Base-by-base conservation (phyloP, 2,888 invertebrate species). In the Ypsolopha scabrella region DNA sequence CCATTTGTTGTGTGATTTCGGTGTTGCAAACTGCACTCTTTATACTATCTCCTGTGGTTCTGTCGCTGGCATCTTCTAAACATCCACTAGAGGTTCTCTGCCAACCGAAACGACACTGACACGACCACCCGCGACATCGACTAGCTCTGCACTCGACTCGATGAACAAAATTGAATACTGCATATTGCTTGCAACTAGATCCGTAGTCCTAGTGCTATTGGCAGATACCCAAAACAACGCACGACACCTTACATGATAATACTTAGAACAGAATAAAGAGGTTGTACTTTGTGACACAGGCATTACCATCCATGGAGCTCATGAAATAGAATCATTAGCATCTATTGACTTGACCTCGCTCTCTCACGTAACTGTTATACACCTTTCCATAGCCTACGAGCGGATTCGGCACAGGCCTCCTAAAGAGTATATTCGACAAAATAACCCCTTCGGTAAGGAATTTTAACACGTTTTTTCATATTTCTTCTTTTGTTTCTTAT, bases 361-460 rank as follows among this genome's bases (percentile, higher is more conserved):
- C 80, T 82, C 80, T 82, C 82, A 86, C 86, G 82, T 85, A 81
- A 85, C 81, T 82, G 68, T 80, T 85, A 80, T 80, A 86, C 86
- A 86, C 83, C 85, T 86, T 86, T 86, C 79, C 86, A 72, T 86
- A 87, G 87, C 86, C 80, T 65, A 82, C 87, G 74, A 82, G 80
- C 74, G 87, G 87, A 87, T 87, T 87, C 83, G 87, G 87, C 83
- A 87, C 87, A 82, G 87, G 87, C 74, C 87, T 87, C 64, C 87
- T 87, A 86, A 87, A 87, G 87, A 87, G 87, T 86, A 87, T 87
- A 83, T 87, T 87, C 87, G 87, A 87, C 87, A 87, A 87, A 87
- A 87, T 87, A 85, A 87, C 87, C 78, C 87, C 87, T 85, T 87
- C 87, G 87, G 87, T 87, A 87, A 87, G 87, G 85, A 85, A 83